These are phyloP conservation scores for Chloroclystis v-ata DNA, from an alignment of 2,888 invertebrate genomes.

Conservation along the genomic window DNA sequence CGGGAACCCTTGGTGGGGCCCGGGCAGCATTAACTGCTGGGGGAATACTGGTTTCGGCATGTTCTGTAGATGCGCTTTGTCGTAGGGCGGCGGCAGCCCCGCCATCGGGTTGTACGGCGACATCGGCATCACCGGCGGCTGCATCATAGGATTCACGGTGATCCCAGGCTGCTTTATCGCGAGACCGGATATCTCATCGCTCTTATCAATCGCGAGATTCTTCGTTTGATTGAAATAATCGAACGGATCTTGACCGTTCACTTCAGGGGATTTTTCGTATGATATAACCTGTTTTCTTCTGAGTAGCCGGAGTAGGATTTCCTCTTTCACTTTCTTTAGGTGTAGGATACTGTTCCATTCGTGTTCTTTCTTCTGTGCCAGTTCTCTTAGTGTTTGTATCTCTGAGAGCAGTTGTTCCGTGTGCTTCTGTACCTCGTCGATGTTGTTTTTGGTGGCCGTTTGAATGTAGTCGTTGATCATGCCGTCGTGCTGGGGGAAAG, in stretches of 20 bases:
- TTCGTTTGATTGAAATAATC: constrained; percentile 67
- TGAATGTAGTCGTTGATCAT: constrained; percentile 82
- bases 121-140: constrained; percentile 57
- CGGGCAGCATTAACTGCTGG: constrained; percentile 65
- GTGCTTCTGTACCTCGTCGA: constrained; percentile 80
- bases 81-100: constrained; percentile 68
- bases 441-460: constrained; percentile 77
- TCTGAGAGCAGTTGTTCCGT: constrained; percentile 82
- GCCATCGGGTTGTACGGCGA: constrained; percentile 64
- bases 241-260: constrained; percentile 65
- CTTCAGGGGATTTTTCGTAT: constrained; percentile 62
- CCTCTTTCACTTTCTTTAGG: constrained; percentile 90
- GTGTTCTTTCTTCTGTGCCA: constrained; percentile 88
- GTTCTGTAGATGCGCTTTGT: constrained; percentile 64
- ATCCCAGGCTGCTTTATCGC: constrained; percentile 62
- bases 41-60: constrained; percentile 68
- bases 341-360: constrained; percentile 92
- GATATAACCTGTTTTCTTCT: constrained; percentile 82
- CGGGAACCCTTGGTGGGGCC: constrained; percentile 60
- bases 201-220: constrained; percentile 68
- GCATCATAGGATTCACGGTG: constrained; percentile 53
- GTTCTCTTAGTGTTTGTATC: constrained; percentile 83
- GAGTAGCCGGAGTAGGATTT: constrained; percentile 84
- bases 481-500: constrained; percentile 76
- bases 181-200: constrained; percentile 69